Base-by-base conservation (phyloP, 2,797 vertebrate genomes). In the Eidolon dupreanum region DNA sequence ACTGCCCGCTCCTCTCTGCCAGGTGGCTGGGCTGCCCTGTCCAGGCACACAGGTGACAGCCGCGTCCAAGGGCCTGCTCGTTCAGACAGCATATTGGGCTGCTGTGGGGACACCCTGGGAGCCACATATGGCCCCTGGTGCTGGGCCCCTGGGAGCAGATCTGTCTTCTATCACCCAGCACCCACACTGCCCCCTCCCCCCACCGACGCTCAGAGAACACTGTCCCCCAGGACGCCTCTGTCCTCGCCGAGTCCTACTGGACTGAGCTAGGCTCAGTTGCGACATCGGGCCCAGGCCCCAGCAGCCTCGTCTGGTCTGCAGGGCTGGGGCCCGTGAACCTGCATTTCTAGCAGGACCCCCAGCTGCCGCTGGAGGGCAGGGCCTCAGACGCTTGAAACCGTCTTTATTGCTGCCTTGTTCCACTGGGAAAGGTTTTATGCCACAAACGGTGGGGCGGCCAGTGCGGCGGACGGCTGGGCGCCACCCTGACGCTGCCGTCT, bases 221-320 rank as follows among this genome's bases (percentile, higher is more conserved):
- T 0, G 0, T 38, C 33, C 28, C 68, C 46, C 41, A 22, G 28
- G 17, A 38, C 0, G 0, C 59, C 12, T 19, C 4, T 0, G 2
- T 38, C 51, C 65, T 36, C 3, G 10, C 9, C 33, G 65, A 55
- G 49, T 13, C 41, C 63, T 31, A 38, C 55, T 20, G 28, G 79
- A 6, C 10, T 8, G 41, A 19, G 19, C 33, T 31, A 28, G 87
- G 31, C 33, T 36, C 2, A 70, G 49, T 59, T 43, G 8, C n/a
- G 13, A 38, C 8, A 1, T 43, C 5, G 3, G 38, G 22, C 1
- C 5, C 28, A 26, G 41, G 31, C 73, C 26, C 28, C 38, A 8
- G 38, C 15, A 7, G 49, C 15, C 36, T 17, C 0, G 19, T 41
- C 51, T 57, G 74, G 22, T 36, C 4, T 2, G 46, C 31, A 0